Base-by-base conservation (phyloP, 2,113 vertebrate genomes). In the Daphoenositta chrysoptera region DNA sequence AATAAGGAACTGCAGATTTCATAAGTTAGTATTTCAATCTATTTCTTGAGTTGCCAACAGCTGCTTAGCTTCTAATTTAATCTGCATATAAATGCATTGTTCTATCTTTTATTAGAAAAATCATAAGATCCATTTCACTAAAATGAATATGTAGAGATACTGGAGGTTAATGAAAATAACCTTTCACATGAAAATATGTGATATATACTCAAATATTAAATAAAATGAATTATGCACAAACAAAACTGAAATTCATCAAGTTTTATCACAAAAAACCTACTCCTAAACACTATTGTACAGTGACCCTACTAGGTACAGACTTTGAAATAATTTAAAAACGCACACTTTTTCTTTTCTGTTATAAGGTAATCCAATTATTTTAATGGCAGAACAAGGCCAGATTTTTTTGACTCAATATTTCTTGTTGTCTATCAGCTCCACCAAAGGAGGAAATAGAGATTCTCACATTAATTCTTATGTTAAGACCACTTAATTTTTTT, bases 21-120 rank as follows among this genome's bases (percentile, higher is more conserved):
- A 50, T 60, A 83, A 60, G 35, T 48, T 71, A 68, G 11, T 66
- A 54, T 35, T 85, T 87, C 0, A 0, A 24, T 15, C 6, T 58
- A 58, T 53, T 81, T 58, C 26, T 60, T 72, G n/a, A 51, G 27
- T 35, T 92, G 48, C 13, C 27, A 88, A 80, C 6, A 86, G 66
- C 9, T 76, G 23, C 28, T 68, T 83, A 83, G 40, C 9, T 89
- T 94, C 61, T 60, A 64, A 90, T 86, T 90, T 83, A 83, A 86
- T 88, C 63, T 65, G 13, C 42, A 76, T 76, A 83, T 57, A 83
- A 94, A 94, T 68, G 13, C 21, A 70, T 89, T 84, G 70, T 58
- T 85, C 10, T 76, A 21, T 28, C 21, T 26, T 66, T 70, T 75
- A 84, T 70, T 56, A 60, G 53, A 82, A 33, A 76, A 81, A 68